These are phyloP conservation scores for Drosophila navojoa DNA, from an alignment of 1,140 invertebrate genomes.

Conservation along the genomic window DNA sequence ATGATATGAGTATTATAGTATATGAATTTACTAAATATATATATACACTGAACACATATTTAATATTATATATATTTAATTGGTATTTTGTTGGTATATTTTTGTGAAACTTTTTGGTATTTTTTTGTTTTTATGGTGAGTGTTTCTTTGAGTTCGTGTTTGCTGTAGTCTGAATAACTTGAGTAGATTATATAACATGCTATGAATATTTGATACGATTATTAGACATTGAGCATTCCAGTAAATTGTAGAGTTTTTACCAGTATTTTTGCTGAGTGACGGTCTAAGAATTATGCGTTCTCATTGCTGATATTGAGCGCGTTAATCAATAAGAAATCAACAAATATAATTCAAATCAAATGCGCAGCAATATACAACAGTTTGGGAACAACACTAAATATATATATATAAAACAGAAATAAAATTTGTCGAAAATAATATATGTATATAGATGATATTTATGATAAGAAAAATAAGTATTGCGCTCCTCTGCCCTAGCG, in stretches of 20 bases:
- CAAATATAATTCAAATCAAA: constrained; percentile 4
- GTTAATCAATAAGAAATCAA: neutral
- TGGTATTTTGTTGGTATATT: constrained; percentile 70
- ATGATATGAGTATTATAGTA: constrained; percentile 36
- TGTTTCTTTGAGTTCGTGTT: constrained; percentile 36
- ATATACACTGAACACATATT: constrained; percentile 22
- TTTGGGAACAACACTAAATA: neutral
- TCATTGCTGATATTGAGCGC: constrained; percentile 1
- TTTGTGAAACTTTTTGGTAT: constrained; percentile 58
- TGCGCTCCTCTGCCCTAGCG: constrained; percentile 27
- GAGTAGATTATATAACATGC: constrained; percentile 24
- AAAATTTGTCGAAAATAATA: constrained; percentile 49
- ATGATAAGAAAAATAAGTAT: constrained; percentile 72
- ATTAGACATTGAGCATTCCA: constrained; percentile 25
- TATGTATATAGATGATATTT: constrained; percentile 66
- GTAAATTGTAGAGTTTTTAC: constrained; percentile 18
- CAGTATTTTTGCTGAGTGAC: constrained; percentile 37
- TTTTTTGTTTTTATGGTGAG: constrained; percentile 37
- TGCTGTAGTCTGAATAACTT: neutral
- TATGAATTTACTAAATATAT: constrained; percentile 14
- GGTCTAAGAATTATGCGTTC: constrained; percentile 11
- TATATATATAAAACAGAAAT: constrained; percentile 53
- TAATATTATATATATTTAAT: constrained; percentile 11
- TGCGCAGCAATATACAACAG: constrained; percentile 11
- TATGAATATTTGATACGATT: neutral